Conservation (phyloP, 2,888 invertebrate species). For the Sceliomorpha sp. region DNA sequence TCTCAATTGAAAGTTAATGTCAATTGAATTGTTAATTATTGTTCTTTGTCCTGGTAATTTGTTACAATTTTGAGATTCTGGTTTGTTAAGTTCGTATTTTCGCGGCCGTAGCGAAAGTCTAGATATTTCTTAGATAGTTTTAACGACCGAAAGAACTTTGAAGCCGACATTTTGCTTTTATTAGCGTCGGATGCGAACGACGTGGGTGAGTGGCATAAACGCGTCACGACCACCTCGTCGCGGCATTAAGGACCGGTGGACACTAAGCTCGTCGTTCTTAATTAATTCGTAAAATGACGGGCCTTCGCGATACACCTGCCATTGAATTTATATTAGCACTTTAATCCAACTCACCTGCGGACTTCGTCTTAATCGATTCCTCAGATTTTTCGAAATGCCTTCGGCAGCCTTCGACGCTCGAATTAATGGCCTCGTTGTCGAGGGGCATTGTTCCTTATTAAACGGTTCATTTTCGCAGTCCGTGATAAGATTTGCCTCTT, state of each 20-base stretch:
- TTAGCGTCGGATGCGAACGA: constrained; percentile 21
- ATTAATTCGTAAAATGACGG: constrained; percentile 58
- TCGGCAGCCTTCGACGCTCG: constrained; percentile 41
- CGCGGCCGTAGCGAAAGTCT: too few relatives aligned
- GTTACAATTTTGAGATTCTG: too few relatives aligned
- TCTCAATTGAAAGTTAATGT: too few relatives aligned
- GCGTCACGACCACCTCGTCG: constrained; percentile 53
- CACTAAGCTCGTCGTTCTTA: constrained; percentile 58
- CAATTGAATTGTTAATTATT: too few relatives aligned
- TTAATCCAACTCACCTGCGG: constrained; percentile 50
- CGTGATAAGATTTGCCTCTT: too few relatives aligned
- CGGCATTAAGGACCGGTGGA: constrained; percentile 50
- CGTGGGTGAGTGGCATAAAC: constrained; percentile 56
- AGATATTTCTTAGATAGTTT: neutral
- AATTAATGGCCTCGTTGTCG: too few relatives aligned
- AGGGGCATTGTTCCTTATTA: too few relatives aligned
- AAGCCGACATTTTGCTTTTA: constrained; percentile 1
- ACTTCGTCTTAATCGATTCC: constrained; percentile 43
- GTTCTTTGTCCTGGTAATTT: too few relatives aligned
- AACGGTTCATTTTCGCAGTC: too few relatives aligned
- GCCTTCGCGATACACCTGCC: constrained; percentile 54
- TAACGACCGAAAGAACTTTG: too few relatives aligned
- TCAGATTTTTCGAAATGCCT: constrained; percentile 40
- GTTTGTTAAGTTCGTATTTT: constrained; percentile 8
- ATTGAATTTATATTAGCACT: constrained; percentile 54